Conservation (phyloP, 2,888 invertebrate species). For the Mamestra brassicae region DNA sequence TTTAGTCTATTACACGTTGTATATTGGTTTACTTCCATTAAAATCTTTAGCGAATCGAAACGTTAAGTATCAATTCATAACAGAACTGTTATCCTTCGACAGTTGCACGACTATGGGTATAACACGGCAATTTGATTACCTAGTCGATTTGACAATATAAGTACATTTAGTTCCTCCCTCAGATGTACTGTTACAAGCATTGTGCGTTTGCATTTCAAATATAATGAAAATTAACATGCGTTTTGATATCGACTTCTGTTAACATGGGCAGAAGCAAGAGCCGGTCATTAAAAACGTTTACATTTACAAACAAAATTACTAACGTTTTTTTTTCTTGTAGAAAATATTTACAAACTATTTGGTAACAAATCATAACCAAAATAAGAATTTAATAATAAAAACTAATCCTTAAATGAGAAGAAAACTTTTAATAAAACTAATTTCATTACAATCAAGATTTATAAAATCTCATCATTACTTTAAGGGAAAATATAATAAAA, state of each 20-base stretch:
- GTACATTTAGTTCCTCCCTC: too few species aligned
- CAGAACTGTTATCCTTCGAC: neutral
- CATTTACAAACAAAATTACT: constrained; percentile 1
- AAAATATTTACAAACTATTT: constrained; percentile 70
- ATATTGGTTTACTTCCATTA: neutral
- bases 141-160: neutral
- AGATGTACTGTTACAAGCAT: neutral
- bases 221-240: neutral
- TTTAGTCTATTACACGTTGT: too few species aligned
- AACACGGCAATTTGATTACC: neutral
- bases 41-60: too few species aligned
- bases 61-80: too few species aligned
- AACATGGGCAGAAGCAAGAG: neutral
- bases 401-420: constrained; percentile 55
- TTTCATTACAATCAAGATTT: constrained; percentile 63
- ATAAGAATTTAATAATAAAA: constrained; percentile 49
- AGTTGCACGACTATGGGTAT: neutral
- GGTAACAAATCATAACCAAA: constrained; percentile 70
- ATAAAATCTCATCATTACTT: constrained; percentile 61
- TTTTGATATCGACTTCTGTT: neutral
- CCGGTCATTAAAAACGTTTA: constrained; percentile 12
- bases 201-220: constrained; percentile 2
- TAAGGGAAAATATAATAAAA: constrained; percentile 22
- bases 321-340: constrained; percentile 38
- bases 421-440: constrained; percentile 51